Conservation (phyloP, 1,140 invertebrate genomes). For the Notospermus geniculatus region DNA sequence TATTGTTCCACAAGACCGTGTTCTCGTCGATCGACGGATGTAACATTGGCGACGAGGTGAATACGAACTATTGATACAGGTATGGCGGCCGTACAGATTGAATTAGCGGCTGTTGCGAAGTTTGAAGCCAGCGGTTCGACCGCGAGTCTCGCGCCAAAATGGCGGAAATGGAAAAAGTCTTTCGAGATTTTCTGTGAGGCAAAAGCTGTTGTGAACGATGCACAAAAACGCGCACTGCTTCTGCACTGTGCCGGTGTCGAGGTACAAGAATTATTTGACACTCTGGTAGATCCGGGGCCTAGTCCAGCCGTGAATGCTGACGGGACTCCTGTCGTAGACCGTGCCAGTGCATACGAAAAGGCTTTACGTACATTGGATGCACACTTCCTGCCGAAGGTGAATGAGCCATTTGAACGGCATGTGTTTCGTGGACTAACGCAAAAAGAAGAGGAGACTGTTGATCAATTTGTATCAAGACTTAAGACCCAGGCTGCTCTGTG, state of each 20-base stretch:
- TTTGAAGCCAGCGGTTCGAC: not conserved
- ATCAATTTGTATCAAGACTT: not conserved
- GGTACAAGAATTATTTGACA: not conserved
- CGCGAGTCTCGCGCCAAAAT: not conserved
- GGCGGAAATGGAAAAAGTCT: not conserved
- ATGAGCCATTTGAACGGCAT: not conserved
- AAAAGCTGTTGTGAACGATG: not conserved
- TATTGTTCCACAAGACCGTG: too few species aligned
- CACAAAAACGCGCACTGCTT: not conserved
- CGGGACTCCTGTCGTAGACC: not conserved
- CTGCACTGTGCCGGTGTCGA: not conserved
- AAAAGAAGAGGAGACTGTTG: not conserved
- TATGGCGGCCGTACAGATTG: not conserved
- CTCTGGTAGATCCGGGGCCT: not conserved
- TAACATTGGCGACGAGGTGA: not conserved
- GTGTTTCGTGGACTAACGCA: not conserved
- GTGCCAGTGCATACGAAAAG: not conserved
- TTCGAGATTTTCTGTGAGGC: not conserved
- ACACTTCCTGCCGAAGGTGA: not conserved
- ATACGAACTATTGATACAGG: not conserved
- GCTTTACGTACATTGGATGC: not conserved
- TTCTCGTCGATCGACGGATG: too few species aligned
- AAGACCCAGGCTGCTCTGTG: not conserved
- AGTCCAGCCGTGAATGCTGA: not conserved
- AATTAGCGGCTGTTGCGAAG: not conserved